phyloP scores from a whole-genome alignment of 2,113 vertebrate species.

The Notarius quadriscutis region DNA sequence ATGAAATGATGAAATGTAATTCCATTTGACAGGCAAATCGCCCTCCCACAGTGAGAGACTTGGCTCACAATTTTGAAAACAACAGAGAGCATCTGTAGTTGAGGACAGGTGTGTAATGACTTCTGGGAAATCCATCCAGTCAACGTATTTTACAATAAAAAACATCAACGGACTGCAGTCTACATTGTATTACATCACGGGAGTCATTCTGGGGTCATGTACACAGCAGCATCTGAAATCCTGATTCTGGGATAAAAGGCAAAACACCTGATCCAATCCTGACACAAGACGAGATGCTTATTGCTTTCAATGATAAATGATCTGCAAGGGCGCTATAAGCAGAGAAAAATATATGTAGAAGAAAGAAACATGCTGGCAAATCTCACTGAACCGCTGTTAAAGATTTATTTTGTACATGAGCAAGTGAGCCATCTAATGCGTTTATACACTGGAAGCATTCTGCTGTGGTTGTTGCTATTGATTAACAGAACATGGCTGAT shows the following conservation, averaged over 20 bases:
- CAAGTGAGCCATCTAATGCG: conserved; percentile 7
- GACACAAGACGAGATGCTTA: background rate
- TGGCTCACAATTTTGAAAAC: conserved; percentile 21
- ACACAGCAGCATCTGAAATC: background rate
- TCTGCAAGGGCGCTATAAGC: background rate
- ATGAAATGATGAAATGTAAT: conserved; percentile 20
- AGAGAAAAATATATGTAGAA: background rate
- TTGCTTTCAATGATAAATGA: background rate
- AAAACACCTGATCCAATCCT: conserved; percentile 3
- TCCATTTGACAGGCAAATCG: conserved; percentile 36
- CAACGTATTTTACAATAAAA: background rate
- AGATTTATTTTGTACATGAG: background rate
- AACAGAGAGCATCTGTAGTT: background rate
- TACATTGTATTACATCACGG: background rate
- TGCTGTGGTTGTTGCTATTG: background rate
- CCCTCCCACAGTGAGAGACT: conserved; percentile 6
- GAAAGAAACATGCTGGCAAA: background rate
- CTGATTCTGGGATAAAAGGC: background rate
- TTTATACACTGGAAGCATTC: background rate
- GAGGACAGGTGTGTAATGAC: conserved; percentile 13
- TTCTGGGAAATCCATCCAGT: background rate
- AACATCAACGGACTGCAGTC: conserved; percentile 2
- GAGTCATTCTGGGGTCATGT: background rate
- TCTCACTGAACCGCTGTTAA: background rate
- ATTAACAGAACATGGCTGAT: background rate